phyloP scores from a whole-genome alignment of 1,140 invertebrate genomes.

The Nymphalis io region DNA sequence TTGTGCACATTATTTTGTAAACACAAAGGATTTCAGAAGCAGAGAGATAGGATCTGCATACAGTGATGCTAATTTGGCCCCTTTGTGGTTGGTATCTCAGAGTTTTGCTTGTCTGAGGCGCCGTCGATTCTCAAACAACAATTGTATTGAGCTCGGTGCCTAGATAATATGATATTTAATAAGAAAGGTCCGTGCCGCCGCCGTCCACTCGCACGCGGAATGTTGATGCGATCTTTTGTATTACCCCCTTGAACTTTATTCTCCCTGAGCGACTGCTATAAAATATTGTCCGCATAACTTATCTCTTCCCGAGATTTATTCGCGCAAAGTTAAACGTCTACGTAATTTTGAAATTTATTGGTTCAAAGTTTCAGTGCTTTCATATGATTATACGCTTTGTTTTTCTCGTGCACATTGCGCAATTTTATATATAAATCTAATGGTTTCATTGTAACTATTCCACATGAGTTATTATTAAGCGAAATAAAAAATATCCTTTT shows the following conservation, averaged over 20 bases:
- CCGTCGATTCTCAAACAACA: slow-evolving; percentile 8
- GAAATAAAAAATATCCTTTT: not conserved
- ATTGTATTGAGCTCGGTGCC: not conserved
- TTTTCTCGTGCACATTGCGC: not conserved
- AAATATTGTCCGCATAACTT: slow-evolving; percentile 57
- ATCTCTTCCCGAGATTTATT: slow-evolving; percentile 57
- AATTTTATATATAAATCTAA: not conserved
- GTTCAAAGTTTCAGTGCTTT: slow-evolving; percentile 18
- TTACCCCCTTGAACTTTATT: slow-evolving; percentile 51
- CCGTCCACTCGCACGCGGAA: slow-evolving; percentile 44
- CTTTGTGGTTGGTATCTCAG: slow-evolving; percentile 1
- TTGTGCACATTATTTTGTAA: slow-evolving; percentile 11
- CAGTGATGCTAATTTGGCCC: slow-evolving; percentile 16
- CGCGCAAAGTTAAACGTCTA: slow-evolving; percentile 30
- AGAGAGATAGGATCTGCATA: not conserved
- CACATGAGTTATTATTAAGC: not conserved
- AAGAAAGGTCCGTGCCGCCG: slow-evolving; percentile 37
- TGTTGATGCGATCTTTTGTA: slow-evolving; percentile 58
- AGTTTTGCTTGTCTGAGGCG: slow-evolving; percentile 1
- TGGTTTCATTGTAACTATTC: not conserved
- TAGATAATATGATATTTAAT: slow-evolving; percentile 56
- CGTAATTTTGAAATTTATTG: slow-evolving; percentile 35
- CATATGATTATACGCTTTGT: slow-evolving; percentile 15
- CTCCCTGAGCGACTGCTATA: slow-evolving; percentile 49
- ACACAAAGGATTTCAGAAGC: slow-evolving; percentile 14